A percentile compares a stretch with the other conserved stretches of the same genome.
Conservation (phyloP, 2,113 vertebrate genomes). For the Lasiurus cinereus region DNA sequence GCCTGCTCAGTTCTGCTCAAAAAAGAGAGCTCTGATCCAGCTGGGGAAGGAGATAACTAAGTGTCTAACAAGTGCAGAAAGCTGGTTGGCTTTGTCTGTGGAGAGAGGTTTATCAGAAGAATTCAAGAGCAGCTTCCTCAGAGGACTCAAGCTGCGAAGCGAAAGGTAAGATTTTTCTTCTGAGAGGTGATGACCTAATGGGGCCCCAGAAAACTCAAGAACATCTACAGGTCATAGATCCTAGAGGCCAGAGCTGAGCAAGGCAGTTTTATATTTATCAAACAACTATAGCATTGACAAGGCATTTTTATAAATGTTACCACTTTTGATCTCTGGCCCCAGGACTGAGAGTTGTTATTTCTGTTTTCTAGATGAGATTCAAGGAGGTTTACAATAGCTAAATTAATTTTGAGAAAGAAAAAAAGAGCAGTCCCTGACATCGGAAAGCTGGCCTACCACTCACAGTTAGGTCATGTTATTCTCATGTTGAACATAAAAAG, state of each 20-base stretch:
- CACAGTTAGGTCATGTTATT: not conserved
- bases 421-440: not conserved
- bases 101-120: slow-evolving; percentile 17
- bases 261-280: not conserved
- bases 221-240: not conserved
- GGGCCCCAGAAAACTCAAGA: not conserved
- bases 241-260: not conserved
- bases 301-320: not conserved
- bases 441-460: not conserved
- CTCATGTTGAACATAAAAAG: slow-evolving; percentile 18
- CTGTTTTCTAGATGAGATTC: slow-evolving; percentile 35
- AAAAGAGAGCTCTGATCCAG: not conserved
- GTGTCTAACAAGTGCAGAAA: not conserved
- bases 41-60: not conserved
- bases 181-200: not conserved
- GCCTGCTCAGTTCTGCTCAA: not conserved
- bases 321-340: not conserved
- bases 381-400: slow-evolving; percentile 24
- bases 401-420: slow-evolving; percentile 35
- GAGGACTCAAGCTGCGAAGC: not conserved
- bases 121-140: not conserved
- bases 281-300: not conserved
- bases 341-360: slow-evolving; percentile 29
- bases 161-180: not conserved
- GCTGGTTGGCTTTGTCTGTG: not conserved